Percentiles rank a stretch among this genome's conserved stretches.
These are phyloP conservation scores for Notothenia rossii DNA, from an alignment of 2,113 vertebrate species.

Conservation along the genomic window DNA sequence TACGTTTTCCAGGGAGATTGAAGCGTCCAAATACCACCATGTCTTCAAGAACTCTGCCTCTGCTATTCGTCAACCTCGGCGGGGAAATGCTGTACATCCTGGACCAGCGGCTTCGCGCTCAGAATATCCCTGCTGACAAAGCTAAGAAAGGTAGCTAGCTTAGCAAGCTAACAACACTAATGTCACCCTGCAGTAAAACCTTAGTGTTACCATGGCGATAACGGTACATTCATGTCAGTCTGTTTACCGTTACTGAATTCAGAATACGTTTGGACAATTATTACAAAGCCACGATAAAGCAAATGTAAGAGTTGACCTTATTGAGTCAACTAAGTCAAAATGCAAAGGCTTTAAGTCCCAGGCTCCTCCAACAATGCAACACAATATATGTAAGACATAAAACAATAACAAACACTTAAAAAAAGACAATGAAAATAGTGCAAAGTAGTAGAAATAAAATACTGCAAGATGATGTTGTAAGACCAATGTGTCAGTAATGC, in stretches of 20 bases:
- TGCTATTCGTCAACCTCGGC: constrained; percentile 96
- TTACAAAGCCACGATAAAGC: background rate
- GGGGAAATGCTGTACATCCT: constrained; percentile 98
- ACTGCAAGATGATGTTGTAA: too few species aligned
- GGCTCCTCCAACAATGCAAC: too few species aligned
- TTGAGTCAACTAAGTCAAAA: background rate
- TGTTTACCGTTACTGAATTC: background rate
- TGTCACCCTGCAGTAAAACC: constrained; percentile 8
- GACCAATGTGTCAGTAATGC: too few species aligned
- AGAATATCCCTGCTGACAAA: constrained; percentile 94
- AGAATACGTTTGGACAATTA: background rate
- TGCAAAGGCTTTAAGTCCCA: too few species aligned
- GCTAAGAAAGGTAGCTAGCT: constrained; percentile 91
- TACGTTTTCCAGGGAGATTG: background rate
- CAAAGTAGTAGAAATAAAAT: too few species aligned
- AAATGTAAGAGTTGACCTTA: background rate
- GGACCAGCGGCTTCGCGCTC: constrained; percentile 94
- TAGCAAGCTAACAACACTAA: constrained; percentile 45
- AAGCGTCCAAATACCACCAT: constrained; percentile 69
- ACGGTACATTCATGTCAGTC: background rate
- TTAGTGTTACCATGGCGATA: background rate
- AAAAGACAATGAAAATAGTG: too few species aligned
- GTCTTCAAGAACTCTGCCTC: constrained; percentile 90
- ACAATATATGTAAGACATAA: too few species aligned
- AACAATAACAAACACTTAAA: too few species aligned